phyloP scores from a whole-genome alignment of 2,888 invertebrate genomes.

The Polymixis lichenea region DNA sequence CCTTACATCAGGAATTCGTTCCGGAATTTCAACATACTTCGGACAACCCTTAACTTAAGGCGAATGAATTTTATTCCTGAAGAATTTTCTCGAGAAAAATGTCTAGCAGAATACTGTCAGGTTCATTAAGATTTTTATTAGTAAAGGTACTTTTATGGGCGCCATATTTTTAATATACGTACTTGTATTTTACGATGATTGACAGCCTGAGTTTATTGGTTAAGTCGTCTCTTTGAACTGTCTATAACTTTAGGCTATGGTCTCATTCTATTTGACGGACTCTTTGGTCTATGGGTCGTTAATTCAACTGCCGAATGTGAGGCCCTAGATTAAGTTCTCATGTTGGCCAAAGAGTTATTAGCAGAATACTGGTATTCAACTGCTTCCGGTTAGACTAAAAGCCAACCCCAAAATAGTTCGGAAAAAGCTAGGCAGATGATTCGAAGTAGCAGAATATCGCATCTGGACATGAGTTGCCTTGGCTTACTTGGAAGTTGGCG shows the following conservation, averaged over 20 bases:
- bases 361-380: too few species aligned
- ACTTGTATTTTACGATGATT: constrained; percentile 19
- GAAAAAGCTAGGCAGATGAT: too few species aligned
- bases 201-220: neutral
- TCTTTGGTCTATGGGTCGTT: neutral
- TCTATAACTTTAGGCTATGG: neutral
- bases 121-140: constrained; percentile 53
- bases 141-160: constrained; percentile 12
- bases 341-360: too few species aligned
- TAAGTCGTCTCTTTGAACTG: neutral
- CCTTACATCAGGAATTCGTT: constrained; percentile 9
- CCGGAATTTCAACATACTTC: constrained; percentile 11
- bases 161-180: constrained; percentile 15
- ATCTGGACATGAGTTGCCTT: too few species aligned
- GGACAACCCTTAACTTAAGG: constrained; percentile 46
- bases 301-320: neutral
- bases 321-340: neutral
- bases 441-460: too few species aligned
- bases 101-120: constrained; percentile 43
- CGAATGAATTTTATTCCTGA: constrained; percentile 40
- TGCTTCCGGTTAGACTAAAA: too few species aligned
- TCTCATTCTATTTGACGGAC: neutral
- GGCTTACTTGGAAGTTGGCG: too few species aligned
- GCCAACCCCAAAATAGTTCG: too few species aligned
- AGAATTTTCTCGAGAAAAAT: constrained; percentile 57